Percentiles rank a stretch among this genome's conserved stretches.
Evolutionary conservation across 2,888 invertebrate species (phyloP).

Genomic region (Creontiades dilutus): DNA sequence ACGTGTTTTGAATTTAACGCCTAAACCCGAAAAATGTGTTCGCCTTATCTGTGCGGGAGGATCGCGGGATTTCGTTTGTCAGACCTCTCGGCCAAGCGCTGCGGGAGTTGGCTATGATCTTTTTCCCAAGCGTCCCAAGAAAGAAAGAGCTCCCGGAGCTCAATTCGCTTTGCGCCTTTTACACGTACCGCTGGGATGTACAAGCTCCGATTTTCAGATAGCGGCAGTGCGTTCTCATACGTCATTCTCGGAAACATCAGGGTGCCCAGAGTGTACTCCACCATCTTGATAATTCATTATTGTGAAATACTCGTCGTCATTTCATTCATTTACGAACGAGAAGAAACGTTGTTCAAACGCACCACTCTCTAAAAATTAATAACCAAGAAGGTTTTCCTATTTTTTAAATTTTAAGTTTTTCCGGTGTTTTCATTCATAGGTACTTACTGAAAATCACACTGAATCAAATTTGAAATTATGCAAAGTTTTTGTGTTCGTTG

Average conservation of each 20-base stretch:
- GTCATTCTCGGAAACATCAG: not conserved
- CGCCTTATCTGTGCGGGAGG: not conserved
- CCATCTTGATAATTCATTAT: not conserved
- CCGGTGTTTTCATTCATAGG: too few species aligned
- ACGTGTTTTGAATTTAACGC: conserved; percentile 39
- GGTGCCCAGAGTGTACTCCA: not conserved
- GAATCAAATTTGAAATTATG: too few species aligned
- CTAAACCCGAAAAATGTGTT: conserved; percentile 18
- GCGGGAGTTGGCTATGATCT: conserved; percentile 17
- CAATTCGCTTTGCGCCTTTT: conserved; percentile 1
- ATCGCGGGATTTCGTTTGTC: conserved; percentile 27
- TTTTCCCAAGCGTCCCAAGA: not conserved
- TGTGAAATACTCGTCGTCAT: not conserved
- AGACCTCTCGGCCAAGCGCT: not conserved
- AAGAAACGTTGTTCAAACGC: too few species aligned
- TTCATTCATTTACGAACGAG: too few species aligned
- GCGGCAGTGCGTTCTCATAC: conserved; percentile 8
- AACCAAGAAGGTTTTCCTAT: too few species aligned
- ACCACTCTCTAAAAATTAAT: too few species aligned
- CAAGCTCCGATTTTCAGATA: conserved; percentile 8
- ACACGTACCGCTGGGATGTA: not conserved
- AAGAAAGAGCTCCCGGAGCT: conserved; percentile 22
- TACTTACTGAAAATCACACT: too few species aligned
- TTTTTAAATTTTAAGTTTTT: too few species aligned
- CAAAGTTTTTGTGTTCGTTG: too few species aligned